Evolutionary conservation across 1,140 invertebrate genomes (phyloP), one percentile per base, ranked within the genome.

Genomic region (Drosophila nikananu): DNA sequence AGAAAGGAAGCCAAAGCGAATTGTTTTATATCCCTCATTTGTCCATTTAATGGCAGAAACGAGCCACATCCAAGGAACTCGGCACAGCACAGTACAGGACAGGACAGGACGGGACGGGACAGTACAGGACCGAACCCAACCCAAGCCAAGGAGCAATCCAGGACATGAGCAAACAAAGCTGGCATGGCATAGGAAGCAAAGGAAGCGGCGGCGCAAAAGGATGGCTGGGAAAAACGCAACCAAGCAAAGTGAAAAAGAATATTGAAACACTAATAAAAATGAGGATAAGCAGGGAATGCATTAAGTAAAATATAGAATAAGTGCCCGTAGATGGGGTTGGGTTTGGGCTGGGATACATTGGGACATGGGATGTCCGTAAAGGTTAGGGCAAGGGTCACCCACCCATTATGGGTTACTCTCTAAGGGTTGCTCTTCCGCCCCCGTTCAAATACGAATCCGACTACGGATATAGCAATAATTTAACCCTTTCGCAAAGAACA

Each of bases 11-110:
- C 90, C 86, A 92, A 75, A 87, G 81, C 74, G 91, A 92, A 92
- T 92, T 92, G 83, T 92, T 92, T 92, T 92, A 92, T 92, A 92
- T 92, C 91, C 86, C 86, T 92, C 90, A 92, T 92, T 92, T 92
- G 86, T 92, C 83, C 90, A 91, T 92, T 92, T 92, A 92, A 92
- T 92, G 90, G 90, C 76, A 75, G 83, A 91, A 91, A 91, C 89
- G 89, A 91, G 89, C 81, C 72, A 86, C 75, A 81, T 68, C 54
- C 63, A 63, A 57, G 48, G 71, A 61, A 60, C 32, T 44, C 66
- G 19, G 35, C 39, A 57, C 32, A 41, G 5, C 13, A 35, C n/a
- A 55, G 32, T 30, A 19, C 12, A 61, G 42, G 25, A 61, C 52
- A 25, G 35, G 15, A 32, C 49, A 19, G 35, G n/a, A 23, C 27